Evolutionary conservation across 2,888 invertebrate genomes (phyloP).

Genomic region (Monoplex corrugatus): DNA sequence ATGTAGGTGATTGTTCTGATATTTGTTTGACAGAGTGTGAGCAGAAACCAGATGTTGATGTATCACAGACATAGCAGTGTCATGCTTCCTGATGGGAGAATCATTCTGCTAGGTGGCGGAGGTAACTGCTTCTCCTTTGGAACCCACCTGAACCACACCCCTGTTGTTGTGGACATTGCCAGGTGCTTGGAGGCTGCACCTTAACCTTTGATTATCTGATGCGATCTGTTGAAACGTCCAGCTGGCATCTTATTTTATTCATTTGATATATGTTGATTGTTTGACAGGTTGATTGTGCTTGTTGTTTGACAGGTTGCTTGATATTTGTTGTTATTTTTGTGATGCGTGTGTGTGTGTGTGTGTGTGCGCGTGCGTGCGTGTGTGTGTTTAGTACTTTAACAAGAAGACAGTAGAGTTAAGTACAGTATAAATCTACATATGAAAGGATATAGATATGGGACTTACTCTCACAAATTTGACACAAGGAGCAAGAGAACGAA

Average conservation of each 20-base stretch:
- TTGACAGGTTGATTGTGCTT: background rate
- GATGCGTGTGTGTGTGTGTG: background rate
- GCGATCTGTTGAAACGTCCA: background rate
- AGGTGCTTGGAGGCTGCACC: constrained; percentile 29
- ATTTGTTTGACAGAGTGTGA: constrained; percentile 68
- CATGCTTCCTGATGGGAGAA: constrained; percentile 63
- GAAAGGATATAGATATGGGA: no score
- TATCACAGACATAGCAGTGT: constrained; percentile 79
- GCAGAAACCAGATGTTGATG: constrained; percentile 75
- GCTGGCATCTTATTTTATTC: background rate
- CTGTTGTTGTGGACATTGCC: constrained; percentile 67
- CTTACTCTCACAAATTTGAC: no score
- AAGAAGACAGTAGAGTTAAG: no score
- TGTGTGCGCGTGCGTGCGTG: background rate
- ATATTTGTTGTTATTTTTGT: background rate
- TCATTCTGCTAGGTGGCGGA: constrained; percentile 82
- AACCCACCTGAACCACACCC: constrained; percentile 81
- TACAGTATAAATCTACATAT: no score
- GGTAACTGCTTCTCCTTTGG: constrained; percentile 84
- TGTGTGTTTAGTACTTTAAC: background rate
- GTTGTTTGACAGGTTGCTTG: background rate
- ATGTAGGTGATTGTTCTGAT: constrained; percentile 22
- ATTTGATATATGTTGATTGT: background rate
- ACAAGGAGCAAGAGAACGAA: no score
- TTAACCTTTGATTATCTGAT: no score